Conservation (phyloP, 2,888 invertebrate genomes). For the Graphium colonna region DNA sequence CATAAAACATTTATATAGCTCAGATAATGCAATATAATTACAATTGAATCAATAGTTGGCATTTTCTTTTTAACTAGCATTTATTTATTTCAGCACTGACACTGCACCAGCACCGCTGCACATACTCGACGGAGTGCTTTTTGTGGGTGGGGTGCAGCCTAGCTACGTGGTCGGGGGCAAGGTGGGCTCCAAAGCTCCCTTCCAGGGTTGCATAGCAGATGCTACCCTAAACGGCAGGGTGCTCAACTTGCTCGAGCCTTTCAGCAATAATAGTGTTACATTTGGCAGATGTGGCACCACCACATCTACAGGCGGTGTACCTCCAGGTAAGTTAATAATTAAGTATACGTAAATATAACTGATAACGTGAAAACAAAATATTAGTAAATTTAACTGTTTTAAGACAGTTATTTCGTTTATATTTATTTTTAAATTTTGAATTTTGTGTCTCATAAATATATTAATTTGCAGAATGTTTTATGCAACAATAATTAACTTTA, state of each 20-base stretch:
- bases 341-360: not conserved
- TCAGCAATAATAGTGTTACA: conserved; percentile 51
- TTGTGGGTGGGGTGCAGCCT: conserved; percentile 91
- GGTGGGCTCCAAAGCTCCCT: conserved; percentile 81
- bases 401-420: not conserved
- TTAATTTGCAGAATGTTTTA: too few relatives aligned
- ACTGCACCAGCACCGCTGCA: conserved; percentile 79
- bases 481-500: too few relatives aligned
- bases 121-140: conserved; percentile 86
- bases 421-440: too few relatives aligned
- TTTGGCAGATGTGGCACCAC: conserved; percentile 55
- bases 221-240: conserved; percentile 90
- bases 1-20: too few relatives aligned
- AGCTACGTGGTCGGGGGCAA: conserved; percentile 76
- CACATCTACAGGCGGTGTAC: conserved; percentile 56
- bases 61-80: too few relatives aligned
- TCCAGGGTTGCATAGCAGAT: conserved; percentile 96
- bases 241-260: conserved; percentile 57
- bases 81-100: conserved; percentile 78
- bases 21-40: too few relatives aligned
- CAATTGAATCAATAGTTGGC: too few relatives aligned
- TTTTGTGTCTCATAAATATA: too few relatives aligned
- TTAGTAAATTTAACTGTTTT: too few relatives aligned
- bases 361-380: too few relatives aligned
- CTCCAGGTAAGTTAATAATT: conserved; percentile 44